Evolutionary conservation across 35 echinoderm and acorn worm species (phyloP).

Genomic region (Lytechinus variegatus): DNA sequence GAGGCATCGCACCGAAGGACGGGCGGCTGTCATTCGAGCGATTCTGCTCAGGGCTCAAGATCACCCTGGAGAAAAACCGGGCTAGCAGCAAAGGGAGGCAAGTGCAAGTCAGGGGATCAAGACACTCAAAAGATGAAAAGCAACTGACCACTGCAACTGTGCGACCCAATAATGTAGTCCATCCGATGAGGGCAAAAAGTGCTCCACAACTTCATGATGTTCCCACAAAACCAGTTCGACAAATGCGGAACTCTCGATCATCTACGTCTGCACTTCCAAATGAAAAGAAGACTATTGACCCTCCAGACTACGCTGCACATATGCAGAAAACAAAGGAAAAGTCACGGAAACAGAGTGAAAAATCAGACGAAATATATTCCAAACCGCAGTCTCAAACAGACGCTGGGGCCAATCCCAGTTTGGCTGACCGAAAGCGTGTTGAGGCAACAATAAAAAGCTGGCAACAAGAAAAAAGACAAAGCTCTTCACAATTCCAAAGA

Average conservation of each 20-base stretch:
- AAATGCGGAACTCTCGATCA: slow-evolving; percentile 7
- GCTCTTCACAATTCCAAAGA: background rate
- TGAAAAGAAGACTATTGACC: slow-evolving; percentile 39
- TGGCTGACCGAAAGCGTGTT: slow-evolving; percentile 23
- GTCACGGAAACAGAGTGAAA: background rate
- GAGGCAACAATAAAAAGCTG: slow-evolving; percentile 31
- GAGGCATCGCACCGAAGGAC: slow-evolving; percentile 82
- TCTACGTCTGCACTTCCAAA: background rate
- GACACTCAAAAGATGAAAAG: slow-evolving; percentile 61
- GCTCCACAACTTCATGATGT: slow-evolving; percentile 69
- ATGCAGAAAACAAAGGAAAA: background rate
- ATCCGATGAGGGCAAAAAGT: slow-evolving; percentile 75
- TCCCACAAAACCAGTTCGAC: slow-evolving; percentile 5
- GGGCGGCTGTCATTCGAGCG: slow-evolving; percentile 82
- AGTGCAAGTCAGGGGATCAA: background rate
- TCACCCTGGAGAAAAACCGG: slow-evolving; percentile 77
- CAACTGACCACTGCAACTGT: slow-evolving; percentile 86
- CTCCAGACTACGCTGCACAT: slow-evolving; percentile 25
- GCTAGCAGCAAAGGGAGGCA: slow-evolving; percentile 22
- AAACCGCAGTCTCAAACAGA: background rate
- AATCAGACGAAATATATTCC: background rate
- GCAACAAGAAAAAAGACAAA: slow-evolving; percentile 28
- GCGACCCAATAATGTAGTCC: slow-evolving; percentile 82
- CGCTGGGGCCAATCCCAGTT: background rate
- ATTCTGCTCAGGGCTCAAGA: slow-evolving; percentile 88